phyloP scores from a whole-genome alignment of 2,797 vertebrate species.

The Muraenolepis orangiensis region DNA sequence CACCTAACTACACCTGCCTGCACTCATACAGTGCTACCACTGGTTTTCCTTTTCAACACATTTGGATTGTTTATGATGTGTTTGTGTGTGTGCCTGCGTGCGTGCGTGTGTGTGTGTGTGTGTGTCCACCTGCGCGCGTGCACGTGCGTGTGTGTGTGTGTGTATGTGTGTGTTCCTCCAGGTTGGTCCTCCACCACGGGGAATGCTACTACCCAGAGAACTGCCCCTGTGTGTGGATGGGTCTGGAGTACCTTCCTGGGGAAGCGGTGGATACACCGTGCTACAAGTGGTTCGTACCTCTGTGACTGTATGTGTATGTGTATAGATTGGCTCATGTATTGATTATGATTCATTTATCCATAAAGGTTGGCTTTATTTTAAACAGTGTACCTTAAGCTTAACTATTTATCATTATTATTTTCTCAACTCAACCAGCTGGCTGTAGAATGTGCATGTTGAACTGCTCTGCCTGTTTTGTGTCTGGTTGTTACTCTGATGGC shows the following conservation, averaged over 20 bases:
- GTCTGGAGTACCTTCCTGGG: slow-evolving; percentile 93
- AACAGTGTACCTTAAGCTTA: not conserved
- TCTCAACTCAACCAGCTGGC: not conserved
- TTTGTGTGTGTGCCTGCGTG: not conserved
- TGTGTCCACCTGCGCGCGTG: not conserved
- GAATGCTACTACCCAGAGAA: slow-evolving; percentile 95
- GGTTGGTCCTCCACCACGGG: slow-evolving; percentile 75
- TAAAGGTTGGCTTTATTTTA: no score
- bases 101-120: no score
- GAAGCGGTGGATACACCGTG: slow-evolving; percentile 91
- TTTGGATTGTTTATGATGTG: not conserved
- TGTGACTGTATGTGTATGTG: not conserved
- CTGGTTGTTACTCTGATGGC: slow-evolving; percentile 18
- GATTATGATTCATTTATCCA: no score
- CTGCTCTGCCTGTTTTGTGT: no score
- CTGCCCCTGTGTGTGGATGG: slow-evolving; percentile 94
- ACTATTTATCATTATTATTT: not conserved
- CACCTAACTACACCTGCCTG: no score
- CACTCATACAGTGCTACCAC: not conserved
- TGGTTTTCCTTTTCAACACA: not conserved
- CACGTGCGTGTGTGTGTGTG: not conserved
- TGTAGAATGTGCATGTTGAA: no score
- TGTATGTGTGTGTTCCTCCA: slow-evolving; percentile 42
- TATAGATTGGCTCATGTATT: not conserved
- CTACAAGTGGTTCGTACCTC: slow-evolving; percentile 83